Percentiles rank a stretch among this genome's conserved stretches.
phyloP scores from a whole-genome alignment of 2,113 vertebrate genomes.

The Climacteris rufus region DNA sequence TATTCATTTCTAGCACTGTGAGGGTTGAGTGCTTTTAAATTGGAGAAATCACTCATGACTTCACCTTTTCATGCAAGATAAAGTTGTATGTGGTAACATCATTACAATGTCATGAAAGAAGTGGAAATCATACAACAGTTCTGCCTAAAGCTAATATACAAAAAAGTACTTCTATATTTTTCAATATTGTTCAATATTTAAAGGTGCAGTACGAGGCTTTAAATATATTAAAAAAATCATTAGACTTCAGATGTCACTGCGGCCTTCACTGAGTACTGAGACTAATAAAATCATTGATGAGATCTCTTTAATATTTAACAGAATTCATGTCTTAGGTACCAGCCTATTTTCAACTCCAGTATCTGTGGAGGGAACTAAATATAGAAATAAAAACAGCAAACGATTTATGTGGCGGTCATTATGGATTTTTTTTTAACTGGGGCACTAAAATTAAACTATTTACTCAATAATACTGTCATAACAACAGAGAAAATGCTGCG shows the following conservation, averaged over 20 bases:
- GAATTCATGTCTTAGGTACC: slow-evolving; percentile 74
- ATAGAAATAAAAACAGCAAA: slow-evolving; percentile 66
- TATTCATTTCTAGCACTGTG: slow-evolving; percentile 98
- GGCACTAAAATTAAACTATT: slow-evolving; percentile 73
- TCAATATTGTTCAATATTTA: slow-evolving; percentile 85
- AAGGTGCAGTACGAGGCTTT: slow-evolving; percentile 75
- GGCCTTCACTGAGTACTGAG: slow-evolving; percentile 71
- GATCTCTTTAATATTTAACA: slow-evolving; percentile 81
- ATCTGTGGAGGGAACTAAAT: slow-evolving; percentile 63
- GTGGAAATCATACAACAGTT: slow-evolving; percentile 84
- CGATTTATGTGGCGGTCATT: slow-evolving; percentile 57
- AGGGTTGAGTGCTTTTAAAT: slow-evolving; percentile 99
- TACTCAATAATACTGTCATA: slow-evolving; percentile 70
- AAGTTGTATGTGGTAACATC: slow-evolving; percentile 98
- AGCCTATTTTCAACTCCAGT: slow-evolving; percentile 66
- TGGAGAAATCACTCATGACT: slow-evolving; percentile 99
- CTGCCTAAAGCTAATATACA: slow-evolving; percentile 84
- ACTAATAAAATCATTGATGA: slow-evolving; percentile 82
- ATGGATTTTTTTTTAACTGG: slow-evolving; percentile 69
- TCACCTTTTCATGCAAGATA: slow-evolving; percentile 99
- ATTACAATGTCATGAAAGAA: slow-evolving; percentile 94
- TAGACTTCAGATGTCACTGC: slow-evolving; percentile 72
- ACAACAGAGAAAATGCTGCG: slow-evolving; percentile 53
- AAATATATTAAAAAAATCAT: slow-evolving; percentile 76
- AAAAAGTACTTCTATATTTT: slow-evolving; percentile 81